Percentiles rank a stretch among this genome's conserved stretches.
Evolutionary conservation across 2,888 invertebrate species (phyloP).

Genomic region (Lycia hirtaria): DNA sequence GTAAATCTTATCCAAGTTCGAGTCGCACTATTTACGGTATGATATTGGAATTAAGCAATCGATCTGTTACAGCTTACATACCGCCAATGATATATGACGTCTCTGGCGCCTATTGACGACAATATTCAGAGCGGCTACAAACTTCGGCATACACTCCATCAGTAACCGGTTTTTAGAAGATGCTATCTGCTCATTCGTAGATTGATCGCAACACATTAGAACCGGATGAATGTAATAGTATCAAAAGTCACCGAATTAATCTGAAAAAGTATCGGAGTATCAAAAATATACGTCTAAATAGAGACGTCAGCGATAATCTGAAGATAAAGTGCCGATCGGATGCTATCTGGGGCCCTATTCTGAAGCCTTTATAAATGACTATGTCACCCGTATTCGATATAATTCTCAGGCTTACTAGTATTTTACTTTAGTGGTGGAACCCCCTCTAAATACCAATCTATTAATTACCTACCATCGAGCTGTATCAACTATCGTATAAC

Average conservation of each 20-base stretch:
- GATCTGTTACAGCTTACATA: no score
- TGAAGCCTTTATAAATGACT: not conserved
- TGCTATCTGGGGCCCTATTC: constrained; percentile 57
- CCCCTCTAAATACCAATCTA: no score
- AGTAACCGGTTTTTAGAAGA: constrained; percentile 41
- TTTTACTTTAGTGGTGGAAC: no score
- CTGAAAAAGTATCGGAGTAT: constrained; percentile 28
- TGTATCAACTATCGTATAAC: no score
- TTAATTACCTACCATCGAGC: no score
- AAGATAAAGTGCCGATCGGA: constrained; percentile 72
- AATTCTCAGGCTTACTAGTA: no score
- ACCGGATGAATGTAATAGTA: constrained; percentile 55
- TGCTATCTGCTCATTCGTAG: constrained; percentile 46
- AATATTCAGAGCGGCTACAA: not conserved
- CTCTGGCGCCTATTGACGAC: not conserved
- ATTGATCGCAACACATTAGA: constrained; percentile 63
- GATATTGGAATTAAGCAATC: no score
- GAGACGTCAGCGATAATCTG: constrained; percentile 77
- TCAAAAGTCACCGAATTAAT: constrained; percentile 31
- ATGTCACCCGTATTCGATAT: no score
- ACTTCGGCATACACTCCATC: constrained; percentile 13
- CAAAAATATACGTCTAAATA: constrained; percentile 68
- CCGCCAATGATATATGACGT: not conserved
- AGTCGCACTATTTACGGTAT: no score
- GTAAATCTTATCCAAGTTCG: no score